phyloP scores from a whole-genome alignment of 1,140 invertebrate species.

The Adelges cooleyi region DNA sequence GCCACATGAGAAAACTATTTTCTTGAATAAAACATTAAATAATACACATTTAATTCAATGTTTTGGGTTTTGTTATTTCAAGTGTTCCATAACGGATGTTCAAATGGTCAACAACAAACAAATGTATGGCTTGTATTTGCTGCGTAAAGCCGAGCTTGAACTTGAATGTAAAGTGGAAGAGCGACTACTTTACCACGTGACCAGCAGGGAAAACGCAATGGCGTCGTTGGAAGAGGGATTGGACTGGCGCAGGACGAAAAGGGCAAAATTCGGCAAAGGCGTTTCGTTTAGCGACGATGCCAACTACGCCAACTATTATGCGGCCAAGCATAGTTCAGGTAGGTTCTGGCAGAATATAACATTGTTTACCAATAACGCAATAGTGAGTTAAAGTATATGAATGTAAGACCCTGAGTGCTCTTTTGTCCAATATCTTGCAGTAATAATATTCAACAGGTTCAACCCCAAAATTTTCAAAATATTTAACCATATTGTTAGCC shows the following conservation, averaged over 20 bases:
- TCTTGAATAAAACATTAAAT: too few relatives aligned
- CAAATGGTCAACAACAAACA: neutral
- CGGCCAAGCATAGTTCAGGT: too few relatives aligned
- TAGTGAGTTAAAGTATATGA: neutral
- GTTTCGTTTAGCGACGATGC: slow-evolving; percentile 10
- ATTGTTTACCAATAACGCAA: too few relatives aligned
- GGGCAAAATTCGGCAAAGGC: neutral
- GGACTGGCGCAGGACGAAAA: slow-evolving; percentile 1
- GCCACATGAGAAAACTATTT: too few relatives aligned
- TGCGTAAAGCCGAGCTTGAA: neutral
- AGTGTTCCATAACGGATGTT: neutral
- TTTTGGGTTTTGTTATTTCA: too few relatives aligned
- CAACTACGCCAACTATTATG: slow-evolving; percentile 11
- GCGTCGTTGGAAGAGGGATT: neutral
- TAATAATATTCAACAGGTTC: too few relatives aligned
- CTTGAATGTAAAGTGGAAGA: neutral
- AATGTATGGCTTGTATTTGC: slow-evolving; percentile 5
- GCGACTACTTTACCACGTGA: neutral
- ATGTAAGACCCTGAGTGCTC: neutral
- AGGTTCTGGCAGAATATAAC: too few relatives aligned
- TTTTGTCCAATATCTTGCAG: too few relatives aligned
- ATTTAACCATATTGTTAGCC: too few relatives aligned
- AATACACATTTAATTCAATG: too few relatives aligned
- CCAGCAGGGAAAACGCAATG: neutral
- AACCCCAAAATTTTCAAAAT: too few relatives aligned